Evolutionary conservation across 1,140 invertebrate genomes (phyloP).

Genomic region (Drosophila teissieri): DNA sequence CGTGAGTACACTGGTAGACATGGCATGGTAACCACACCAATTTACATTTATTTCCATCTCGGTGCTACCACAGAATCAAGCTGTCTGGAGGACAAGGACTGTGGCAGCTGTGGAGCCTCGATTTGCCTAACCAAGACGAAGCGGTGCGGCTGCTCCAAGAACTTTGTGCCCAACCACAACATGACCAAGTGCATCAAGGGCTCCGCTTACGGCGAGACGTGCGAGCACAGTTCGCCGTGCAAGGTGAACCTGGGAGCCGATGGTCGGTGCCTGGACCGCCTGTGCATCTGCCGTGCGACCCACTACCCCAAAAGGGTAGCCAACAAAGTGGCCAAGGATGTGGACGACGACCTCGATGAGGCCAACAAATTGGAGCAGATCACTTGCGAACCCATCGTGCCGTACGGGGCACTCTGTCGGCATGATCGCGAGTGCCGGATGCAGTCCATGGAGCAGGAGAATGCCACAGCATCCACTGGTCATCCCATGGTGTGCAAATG

Average conservation of each 20-base stretch:
- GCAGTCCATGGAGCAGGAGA: neutral
- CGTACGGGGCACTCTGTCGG: slow-evolving; percentile 49
- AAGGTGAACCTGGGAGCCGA: slow-evolving; percentile 41
- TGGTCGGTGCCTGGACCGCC: slow-evolving; percentile 41
- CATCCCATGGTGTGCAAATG: slow-evolving; percentile 43
- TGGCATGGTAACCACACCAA: too few species aligned
- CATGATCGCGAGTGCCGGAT: slow-evolving; percentile 54
- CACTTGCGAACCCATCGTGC: slow-evolving; percentile 31
- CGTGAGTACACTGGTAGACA: slow-evolving; percentile 40
- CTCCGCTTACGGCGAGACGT: slow-evolving; percentile 14
- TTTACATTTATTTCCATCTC: neutral
- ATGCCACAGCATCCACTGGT: too few species aligned
- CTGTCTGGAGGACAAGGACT: slow-evolving; percentile 34
- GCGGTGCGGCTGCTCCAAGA: slow-evolving; percentile 51
- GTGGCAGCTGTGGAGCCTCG: slow-evolving; percentile 14
- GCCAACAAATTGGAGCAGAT: neutral
- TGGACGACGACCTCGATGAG: neutral
- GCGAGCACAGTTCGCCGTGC: slow-evolving; percentile 35
- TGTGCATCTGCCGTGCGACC: slow-evolving; percentile 32
- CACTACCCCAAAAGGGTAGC: slow-evolving; percentile 40
- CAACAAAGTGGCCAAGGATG: slow-evolving; percentile 2
- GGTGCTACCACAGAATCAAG: neutral
- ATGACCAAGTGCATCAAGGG: slow-evolving; percentile 47
- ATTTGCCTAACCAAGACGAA: slow-evolving; percentile 28
- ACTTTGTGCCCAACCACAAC: slow-evolving; percentile 46